A percentile compares a stretch with the other conserved stretches of the same genome.
Conservation (phyloP, 2,797 vertebrate genomes). For the Gephyroberyx darwinii region DNA sequence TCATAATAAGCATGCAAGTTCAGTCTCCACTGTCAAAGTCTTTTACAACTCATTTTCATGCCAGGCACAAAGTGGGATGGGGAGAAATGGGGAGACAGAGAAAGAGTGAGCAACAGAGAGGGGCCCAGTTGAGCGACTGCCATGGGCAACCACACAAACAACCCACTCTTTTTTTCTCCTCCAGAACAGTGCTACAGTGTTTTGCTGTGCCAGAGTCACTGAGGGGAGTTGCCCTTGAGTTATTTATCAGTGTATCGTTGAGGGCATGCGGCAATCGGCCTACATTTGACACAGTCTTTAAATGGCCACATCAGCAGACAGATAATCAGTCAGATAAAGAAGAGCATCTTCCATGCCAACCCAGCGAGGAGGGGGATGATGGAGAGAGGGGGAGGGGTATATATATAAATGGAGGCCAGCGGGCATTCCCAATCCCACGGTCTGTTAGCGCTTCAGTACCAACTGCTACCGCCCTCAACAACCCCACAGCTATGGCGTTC, state of each 20-base stretch:
- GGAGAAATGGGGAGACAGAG: conserved; percentile 45
- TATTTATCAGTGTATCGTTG: conserved; percentile 67
- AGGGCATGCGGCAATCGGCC: conserved; percentile 57
- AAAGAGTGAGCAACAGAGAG: conserved; percentile 52
- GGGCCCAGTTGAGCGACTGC: conserved; percentile 61
- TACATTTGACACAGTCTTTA: conserved; percentile 79
- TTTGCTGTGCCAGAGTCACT: conserved; percentile 43
- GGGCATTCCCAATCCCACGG: conserved; percentile 48
- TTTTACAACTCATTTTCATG: conserved; percentile 61
- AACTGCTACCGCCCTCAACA: conserved; percentile 21
- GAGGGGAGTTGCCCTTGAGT: conserved; percentile 47
- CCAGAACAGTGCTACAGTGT: conserved; percentile 73
- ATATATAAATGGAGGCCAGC: conserved; percentile 54
- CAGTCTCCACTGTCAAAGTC: conserved; percentile 45
- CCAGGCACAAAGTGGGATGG: conserved; percentile 56
- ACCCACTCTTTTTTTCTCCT: conserved; percentile 32
- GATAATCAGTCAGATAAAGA: conserved; percentile 85
- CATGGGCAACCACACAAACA: conserved; percentile 57
- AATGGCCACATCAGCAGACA: conserved; percentile 84
- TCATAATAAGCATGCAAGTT: conserved; percentile 30
- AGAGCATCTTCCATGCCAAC: conserved; percentile 72
- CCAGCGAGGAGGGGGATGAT: conserved; percentile 13
- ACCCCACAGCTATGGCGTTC: conserved; percentile 82
- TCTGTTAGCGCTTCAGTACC: conserved; percentile 47
- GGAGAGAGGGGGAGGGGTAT: conserved; percentile 20